Evolutionary conservation across 92 coral and sea anemone genomes (phyloP), one percentile per base, ranked within the genome.

Genomic region (Umimayanthus kanabou): DNA sequence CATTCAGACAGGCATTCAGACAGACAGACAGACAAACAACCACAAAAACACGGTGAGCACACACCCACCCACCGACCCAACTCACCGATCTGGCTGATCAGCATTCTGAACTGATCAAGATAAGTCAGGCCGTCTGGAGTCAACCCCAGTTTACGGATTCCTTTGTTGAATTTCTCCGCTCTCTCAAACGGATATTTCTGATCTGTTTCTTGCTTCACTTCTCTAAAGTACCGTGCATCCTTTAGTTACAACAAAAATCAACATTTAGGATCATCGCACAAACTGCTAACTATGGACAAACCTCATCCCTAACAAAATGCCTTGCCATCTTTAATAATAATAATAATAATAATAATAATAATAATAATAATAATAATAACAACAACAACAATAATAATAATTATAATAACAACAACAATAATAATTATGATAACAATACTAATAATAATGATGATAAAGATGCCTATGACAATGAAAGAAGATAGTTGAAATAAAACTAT

Each of bases 131-230:
- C 98, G 81, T 93, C 99, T 30, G 99, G 99, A 0, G 99, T 93
- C 88, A 97, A 82, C 37, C 99, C 99, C 20, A 97, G 97, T 79
- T 97, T 97, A 9, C 99, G 96, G 86, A 97, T 97, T 81, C 99
- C 99, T 55, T 97, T 97, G 94, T 97, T 97, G 82, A 97, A 97
- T 91, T 97, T 97, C 92, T 97, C 99, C 1, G 99, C 96, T 77
- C 99, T 81, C 82, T 97, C 99, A 89, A 91, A 97, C 37, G 99
- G 99, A 86, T 97, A 97, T 74, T 95, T 97, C 81, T 97, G 99
- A 69, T 94, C 96, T 6, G 90, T 89, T 88, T 95, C 92, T 55
- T 92, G 97, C 40, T 96, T 95, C 7, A 86, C 88, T 85, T 97
- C 99, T 87, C 92, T 94, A 90, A 96, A 96, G 92, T 94, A 93